Conservation (phyloP, 2,113 vertebrate genomes). For the Gopherus evgoodei region DNA sequence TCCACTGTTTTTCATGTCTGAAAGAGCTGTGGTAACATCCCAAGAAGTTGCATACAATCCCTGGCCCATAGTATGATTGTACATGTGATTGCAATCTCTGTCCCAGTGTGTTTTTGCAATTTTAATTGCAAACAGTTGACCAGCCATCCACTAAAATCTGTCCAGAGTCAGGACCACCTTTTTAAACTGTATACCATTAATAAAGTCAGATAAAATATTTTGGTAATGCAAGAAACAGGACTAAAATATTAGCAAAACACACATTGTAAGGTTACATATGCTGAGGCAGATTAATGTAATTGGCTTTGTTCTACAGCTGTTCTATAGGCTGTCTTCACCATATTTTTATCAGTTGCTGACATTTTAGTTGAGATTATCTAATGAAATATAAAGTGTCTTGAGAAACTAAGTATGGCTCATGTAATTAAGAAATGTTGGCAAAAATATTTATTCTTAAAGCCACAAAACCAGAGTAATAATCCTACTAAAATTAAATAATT, state of each 20-base stretch:
- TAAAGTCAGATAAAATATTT: neutral
- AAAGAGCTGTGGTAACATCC: neutral
- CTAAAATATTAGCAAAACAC: neutral
- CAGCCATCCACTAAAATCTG: neutral
- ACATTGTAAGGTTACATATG: neutral
- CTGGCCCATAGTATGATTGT: neutral
- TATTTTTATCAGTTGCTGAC: neutral
- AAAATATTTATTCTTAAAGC: neutral
- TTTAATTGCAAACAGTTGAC: neutral
- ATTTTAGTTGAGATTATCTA: neutral
- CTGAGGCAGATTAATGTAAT: neutral
- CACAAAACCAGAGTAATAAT: neutral
- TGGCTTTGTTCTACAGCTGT: neutral
- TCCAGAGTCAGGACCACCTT: neutral
- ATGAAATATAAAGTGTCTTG: neutral
- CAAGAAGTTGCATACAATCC: neutral
- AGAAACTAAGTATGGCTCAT: neutral
- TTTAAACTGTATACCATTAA: neutral
- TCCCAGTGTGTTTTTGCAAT: neutral
- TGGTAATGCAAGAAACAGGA: neutral
- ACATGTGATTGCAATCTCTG: neutral
- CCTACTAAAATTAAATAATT: neutral
- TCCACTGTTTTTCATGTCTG: neutral
- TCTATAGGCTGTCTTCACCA: neutral
- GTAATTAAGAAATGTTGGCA: rapidly evolving